These are phyloP conservation scores for Tretioscincus oriximinensis DNA, from an alignment of 2,113 vertebrate species.

Conservation along the genomic window DNA sequence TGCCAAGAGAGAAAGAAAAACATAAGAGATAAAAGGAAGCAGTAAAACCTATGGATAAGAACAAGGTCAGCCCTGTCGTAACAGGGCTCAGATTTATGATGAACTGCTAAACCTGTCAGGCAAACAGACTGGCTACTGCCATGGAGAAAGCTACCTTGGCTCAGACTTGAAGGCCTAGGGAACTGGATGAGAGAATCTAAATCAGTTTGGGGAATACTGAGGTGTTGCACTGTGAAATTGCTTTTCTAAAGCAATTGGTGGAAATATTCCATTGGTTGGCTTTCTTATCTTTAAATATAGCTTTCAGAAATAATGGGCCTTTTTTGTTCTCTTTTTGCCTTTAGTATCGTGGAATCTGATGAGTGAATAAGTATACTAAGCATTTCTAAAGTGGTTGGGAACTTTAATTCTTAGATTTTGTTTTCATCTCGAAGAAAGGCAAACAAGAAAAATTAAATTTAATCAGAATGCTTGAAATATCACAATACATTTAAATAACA, in stretches of 20 bases:
- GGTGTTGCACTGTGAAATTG: constrained; percentile 51
- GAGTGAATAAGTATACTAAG: not conserved
- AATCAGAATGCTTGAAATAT: not conserved
- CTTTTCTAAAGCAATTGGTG: constrained; percentile 50
- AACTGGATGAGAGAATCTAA: constrained; percentile 60
- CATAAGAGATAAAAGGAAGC: constrained; percentile 14
- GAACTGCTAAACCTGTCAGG: constrained; percentile 51
- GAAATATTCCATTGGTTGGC: constrained; percentile 28
- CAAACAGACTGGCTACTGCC: constrained; percentile 36
- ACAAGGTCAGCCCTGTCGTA: constrained; percentile 52
- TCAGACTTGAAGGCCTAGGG: constrained; percentile 43
- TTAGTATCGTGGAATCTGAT: not conserved
- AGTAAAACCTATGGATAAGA: constrained; percentile 36
- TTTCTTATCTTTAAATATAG: constrained; percentile 39
- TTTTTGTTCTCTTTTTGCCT: not conserved
- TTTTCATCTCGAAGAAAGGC: not conserved
- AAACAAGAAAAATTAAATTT: constrained; percentile 10
- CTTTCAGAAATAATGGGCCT: constrained; percentile 32
- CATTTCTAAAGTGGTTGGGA: constrained; percentile 9
- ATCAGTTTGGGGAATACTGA: constrained; percentile 59
- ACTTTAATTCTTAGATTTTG: not conserved
- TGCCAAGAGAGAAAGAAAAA: constrained; percentile 24
- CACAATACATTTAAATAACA: not conserved
- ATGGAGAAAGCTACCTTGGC: constrained; percentile 35
- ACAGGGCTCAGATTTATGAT: constrained; percentile 54